These are phyloP conservation scores for Elanus axillaris DNA, from an alignment of 2,113 vertebrate genomes.

Conservation along the genomic window DNA sequence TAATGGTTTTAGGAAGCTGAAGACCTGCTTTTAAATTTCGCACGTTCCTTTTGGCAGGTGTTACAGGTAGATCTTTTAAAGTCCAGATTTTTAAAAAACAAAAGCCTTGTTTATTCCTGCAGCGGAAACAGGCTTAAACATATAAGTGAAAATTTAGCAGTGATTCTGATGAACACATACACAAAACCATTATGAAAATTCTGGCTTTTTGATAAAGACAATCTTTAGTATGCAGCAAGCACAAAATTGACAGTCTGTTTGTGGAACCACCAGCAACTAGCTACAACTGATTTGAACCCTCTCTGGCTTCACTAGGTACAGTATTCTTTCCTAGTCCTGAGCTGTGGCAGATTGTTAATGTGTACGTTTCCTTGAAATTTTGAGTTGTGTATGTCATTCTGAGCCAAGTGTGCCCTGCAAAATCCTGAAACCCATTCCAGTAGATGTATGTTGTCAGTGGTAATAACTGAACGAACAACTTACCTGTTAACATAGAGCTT, in stretches of 20 bases:
- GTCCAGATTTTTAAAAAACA: background rate
- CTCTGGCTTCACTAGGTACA: background rate
- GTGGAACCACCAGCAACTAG: background rate
- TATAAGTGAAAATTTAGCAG: background rate
- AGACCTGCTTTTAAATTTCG: background rate
- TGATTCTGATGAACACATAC: background rate
- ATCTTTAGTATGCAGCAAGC: background rate
- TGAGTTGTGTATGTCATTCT: rapidly evolving
- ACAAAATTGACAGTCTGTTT: background rate
- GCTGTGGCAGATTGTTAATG: background rate
- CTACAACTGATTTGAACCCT: background rate
- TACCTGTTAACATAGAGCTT: rapidly evolving
- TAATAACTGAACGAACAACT: rapidly evolving
- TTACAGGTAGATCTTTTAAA: background rate
- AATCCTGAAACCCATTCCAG: background rate
- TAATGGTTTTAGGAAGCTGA: background rate
- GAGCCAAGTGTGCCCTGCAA: background rate
- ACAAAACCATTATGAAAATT: background rate
- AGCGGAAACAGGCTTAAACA: background rate
- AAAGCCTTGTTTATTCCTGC: background rate
- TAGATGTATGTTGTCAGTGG: too few species aligned
- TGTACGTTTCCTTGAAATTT: rapidly evolving
- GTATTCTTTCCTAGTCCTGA: background rate
- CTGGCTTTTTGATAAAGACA: background rate
- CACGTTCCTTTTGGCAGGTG: background rate